These are phyloP conservation scores for Macrotis lagotis DNA, from an alignment of 2,113 vertebrate genomes.

Conservation along the genomic window DNA sequence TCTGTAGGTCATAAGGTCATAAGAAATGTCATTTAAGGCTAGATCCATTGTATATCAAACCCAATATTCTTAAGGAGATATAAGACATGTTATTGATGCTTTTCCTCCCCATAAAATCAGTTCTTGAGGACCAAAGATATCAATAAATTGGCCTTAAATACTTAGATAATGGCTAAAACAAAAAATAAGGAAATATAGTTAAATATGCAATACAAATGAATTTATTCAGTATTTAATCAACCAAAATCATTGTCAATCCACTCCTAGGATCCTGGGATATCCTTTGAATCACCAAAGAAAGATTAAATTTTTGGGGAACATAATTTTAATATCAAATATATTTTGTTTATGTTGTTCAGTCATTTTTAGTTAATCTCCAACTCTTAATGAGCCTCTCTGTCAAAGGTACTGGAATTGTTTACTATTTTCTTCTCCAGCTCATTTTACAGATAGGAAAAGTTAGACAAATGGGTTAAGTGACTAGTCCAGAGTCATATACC, in stretches of 20 bases:
- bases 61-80: neutral
- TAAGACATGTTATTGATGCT: neutral
- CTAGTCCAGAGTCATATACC: neutral
- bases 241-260: neutral
- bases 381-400: neutral
- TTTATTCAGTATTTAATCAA: neutral
- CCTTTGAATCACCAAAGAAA: neutral
- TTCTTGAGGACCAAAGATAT: neutral
- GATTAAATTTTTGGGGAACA: neutral
- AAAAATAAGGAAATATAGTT: neutral
- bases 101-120: neutral
- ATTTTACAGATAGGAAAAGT: neutral
- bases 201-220: neutral
- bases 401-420: neutral
- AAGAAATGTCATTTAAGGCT: neutral
- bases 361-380: neutral
- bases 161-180: neutral
- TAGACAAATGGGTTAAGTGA: neutral
- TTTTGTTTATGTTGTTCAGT: neutral
- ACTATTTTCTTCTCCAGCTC: neutral
- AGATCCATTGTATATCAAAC: neutral
- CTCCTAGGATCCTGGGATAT: neutral
- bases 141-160: neutral
- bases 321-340: neutral
- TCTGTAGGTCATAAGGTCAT: neutral